These are phyloP conservation scores for Asbolus verrucosus DNA, from an alignment of 1,140 invertebrate genomes.

Conservation along the genomic window DNA sequence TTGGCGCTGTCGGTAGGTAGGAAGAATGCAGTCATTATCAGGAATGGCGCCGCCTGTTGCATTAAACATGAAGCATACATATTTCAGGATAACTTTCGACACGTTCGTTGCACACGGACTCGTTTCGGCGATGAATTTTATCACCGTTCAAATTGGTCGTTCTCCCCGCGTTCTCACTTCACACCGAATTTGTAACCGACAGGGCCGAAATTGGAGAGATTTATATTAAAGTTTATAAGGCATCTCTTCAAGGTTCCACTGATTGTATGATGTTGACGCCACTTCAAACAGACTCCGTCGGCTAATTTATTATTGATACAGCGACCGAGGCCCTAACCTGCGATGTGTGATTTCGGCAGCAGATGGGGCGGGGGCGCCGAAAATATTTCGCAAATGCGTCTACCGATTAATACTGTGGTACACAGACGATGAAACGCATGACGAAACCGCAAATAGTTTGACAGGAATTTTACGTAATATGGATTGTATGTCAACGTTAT, in stretches of 20 bases:
- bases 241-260: slow-evolving; percentile 25
- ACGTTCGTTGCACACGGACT: slow-evolving; percentile 42
- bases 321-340: neutral
- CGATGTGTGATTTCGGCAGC: neutral
- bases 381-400: no score
- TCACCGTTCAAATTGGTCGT: slow-evolving; percentile 50
- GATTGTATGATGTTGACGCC: slow-evolving; percentile 21
- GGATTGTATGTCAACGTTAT: neutral
- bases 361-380: no score
- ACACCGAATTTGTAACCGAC: slow-evolving; percentile 45
- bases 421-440: no score
- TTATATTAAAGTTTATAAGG: slow-evolving; percentile 51
- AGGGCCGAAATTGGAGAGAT: slow-evolving; percentile 43
- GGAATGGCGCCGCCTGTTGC: slow-evolving; percentile 51
- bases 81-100: slow-evolving; percentile 48
- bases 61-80: slow-evolving; percentile 51
- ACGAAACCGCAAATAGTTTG: neutral
- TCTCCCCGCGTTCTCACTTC: slow-evolving; percentile 33
- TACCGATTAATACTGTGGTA: no score
- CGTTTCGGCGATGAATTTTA: slow-evolving; percentile 47
- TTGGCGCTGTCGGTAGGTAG: slow-evolving; percentile 47
- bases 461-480: neutral
- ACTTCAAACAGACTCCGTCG: slow-evolving; percentile 24
- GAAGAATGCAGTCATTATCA: slow-evolving; percentile 59
- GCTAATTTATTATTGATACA: slow-evolving; percentile 43